These are phyloP conservation scores for Dendrocincla fuliginosa DNA, from an alignment of 2,797 vertebrate genomes.

Conservation along the genomic window DNA sequence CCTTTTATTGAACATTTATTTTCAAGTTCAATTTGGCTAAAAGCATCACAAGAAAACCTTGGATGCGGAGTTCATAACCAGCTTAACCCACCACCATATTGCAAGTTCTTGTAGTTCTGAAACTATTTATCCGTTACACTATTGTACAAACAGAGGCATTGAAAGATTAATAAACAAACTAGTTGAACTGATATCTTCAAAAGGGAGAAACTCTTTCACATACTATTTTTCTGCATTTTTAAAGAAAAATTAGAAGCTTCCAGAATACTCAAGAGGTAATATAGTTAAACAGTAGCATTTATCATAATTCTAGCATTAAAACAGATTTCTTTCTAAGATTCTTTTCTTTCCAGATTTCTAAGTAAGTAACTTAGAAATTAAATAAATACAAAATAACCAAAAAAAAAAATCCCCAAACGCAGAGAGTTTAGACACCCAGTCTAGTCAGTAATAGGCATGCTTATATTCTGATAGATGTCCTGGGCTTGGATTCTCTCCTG, in stretches of 20 bases:
- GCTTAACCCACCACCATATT: not conserved
- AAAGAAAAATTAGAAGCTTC: not conserved
- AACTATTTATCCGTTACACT: not conserved
- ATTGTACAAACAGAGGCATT: not conserved
- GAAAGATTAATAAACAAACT: not conserved
- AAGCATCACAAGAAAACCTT: not conserved
- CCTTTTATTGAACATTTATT: not conserved
- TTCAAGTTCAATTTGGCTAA: not conserved
- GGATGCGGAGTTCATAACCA: not conserved
- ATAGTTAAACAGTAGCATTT: not conserved
- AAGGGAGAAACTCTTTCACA: not conserved
- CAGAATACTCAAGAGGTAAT: not conserved
- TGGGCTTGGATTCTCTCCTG: not conserved
- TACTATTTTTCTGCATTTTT: not conserved
- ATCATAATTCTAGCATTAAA: not conserved
- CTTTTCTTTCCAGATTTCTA: too few species aligned
- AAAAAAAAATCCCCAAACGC: not conserved
- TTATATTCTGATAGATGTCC: not conserved
- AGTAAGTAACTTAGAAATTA: not conserved
- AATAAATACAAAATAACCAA: not conserved
- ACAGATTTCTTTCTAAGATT: not conserved
- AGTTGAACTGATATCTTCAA: not conserved
- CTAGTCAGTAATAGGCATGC: not conserved
- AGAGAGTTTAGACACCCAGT: not conserved
- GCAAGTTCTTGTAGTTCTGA: not conserved